Evolutionary conservation across 2,113 vertebrate genomes (phyloP).

Genomic region (Chloebia gouldiae): DNA sequence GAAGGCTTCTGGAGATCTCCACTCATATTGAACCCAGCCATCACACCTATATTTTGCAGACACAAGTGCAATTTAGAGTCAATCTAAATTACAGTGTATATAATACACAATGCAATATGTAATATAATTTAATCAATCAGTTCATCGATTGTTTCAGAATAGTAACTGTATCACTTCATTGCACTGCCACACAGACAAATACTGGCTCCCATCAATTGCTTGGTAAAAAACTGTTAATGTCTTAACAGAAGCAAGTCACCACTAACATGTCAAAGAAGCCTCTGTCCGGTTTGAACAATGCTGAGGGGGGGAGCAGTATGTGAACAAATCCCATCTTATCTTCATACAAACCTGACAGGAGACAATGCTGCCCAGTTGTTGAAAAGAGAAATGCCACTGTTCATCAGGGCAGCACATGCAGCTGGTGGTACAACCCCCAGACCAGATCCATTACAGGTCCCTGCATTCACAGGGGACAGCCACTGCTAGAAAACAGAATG

Average conservation of each 20-base stretch:
- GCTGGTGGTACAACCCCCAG: not conserved
- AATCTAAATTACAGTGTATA: not conserved
- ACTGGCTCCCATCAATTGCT: not conserved
- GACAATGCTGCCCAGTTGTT: not conserved
- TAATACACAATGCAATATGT: not conserved
- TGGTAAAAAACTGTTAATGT: not conserved
- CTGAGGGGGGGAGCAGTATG: not conserved
- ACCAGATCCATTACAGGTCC: not conserved
- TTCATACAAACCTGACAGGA: slow-evolving; percentile 31
- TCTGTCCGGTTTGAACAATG: slow-evolving; percentile 55
- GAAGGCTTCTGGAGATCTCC: slow-evolving; percentile 91
- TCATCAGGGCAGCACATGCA: not conserved
- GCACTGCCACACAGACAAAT: not conserved
- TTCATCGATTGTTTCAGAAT: not conserved
- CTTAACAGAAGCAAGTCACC: not conserved
- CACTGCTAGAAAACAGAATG: not conserved
- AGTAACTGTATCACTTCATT: not conserved
- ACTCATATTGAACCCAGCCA: slow-evolving; percentile 99
- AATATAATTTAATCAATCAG: not conserved
- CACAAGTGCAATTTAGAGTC: slow-evolving; percentile 1
- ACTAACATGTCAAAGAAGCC: slow-evolving; percentile 5
- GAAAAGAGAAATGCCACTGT: slow-evolving; percentile 11
- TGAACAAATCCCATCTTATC: slow-evolving; percentile 60
- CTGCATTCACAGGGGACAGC: slow-evolving; percentile 5
- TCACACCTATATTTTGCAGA: slow-evolving; percentile 83